phyloP scores from a whole-genome alignment of 2,888 invertebrate genomes.

The Charanyca ferruginea region DNA sequence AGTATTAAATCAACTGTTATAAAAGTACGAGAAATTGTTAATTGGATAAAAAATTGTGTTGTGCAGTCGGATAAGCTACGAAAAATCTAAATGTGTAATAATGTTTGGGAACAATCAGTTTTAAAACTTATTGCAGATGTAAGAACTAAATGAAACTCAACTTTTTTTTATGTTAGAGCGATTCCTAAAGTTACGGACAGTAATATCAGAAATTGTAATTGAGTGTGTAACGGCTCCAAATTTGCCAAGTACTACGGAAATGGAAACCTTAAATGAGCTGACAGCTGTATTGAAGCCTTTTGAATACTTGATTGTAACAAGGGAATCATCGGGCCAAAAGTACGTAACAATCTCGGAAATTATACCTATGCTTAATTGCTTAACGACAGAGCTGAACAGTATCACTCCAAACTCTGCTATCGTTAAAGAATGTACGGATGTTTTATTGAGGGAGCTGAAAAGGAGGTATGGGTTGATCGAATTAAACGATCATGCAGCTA shows the following conservation, averaged over 20 bases:
- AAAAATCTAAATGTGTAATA: conserved; percentile 59
- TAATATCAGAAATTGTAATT: conserved; percentile 63
- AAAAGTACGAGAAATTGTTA: conserved; percentile 58
- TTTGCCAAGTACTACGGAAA: conserved; percentile 46
- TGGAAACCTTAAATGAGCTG: conserved; percentile 51
- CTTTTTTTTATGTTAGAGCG: conserved; percentile 61
- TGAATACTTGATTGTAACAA: conserved; percentile 65
- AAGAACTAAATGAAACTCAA: conserved; percentile 59
- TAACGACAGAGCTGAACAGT: conserved; percentile 63
- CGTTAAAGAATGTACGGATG: conserved; percentile 59
- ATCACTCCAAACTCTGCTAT: conserved; percentile 59
- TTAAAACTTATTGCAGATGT: conserved; percentile 60
- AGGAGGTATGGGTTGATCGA: conserved; percentile 64
- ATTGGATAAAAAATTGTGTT: conserved; percentile 58
- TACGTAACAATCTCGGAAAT: conserved; percentile 66
- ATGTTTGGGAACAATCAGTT: conserved; percentile 53
- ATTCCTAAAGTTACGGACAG: conserved; percentile 51
- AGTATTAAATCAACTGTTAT: conserved; percentile 53
- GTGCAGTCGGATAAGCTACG: conserved; percentile 57
- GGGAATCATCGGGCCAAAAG: conserved; percentile 64
- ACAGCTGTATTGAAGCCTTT: conserved; percentile 57
- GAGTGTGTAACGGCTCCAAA: conserved; percentile 58
- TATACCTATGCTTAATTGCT: conserved; percentile 68
- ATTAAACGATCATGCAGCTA: conserved; percentile 64
- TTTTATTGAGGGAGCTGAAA: conserved; percentile 63